phyloP scores from a whole-genome alignment of 2,797 vertebrate genomes.

The Parotocinclus haroldoi region DNA sequence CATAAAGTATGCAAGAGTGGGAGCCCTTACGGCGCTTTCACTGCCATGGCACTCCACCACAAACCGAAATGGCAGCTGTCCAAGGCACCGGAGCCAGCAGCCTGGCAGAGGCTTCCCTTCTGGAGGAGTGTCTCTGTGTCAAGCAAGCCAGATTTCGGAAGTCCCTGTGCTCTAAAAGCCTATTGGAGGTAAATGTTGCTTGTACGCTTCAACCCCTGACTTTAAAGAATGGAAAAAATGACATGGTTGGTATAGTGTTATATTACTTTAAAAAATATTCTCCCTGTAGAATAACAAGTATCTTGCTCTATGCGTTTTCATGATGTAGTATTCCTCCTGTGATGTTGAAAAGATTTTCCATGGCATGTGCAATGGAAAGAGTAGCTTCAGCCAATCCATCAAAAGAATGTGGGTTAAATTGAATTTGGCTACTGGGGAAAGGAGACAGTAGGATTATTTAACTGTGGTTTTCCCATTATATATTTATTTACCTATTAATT shows the following conservation, averaged over 20 bases:
- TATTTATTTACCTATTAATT: constrained; percentile 47
- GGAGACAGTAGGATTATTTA: constrained; percentile 41
- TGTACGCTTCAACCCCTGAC: constrained; percentile 1
- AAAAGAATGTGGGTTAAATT: constrained; percentile 46
- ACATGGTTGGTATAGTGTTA: constrained; percentile 8
- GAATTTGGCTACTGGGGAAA: constrained; percentile 48
- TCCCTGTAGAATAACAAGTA: constrained; percentile 23
- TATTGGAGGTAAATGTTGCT: constrained; percentile 13
- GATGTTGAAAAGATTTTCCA: constrained; percentile 47
- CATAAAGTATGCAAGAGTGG: constrained; percentile 48
- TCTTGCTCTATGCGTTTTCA: constrained; percentile 21
- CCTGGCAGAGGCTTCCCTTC: constrained; percentile 39
- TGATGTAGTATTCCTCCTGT: constrained; percentile 28
- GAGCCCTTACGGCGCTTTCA: constrained; percentile 42
- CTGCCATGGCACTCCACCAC: constrained; percentile 52
- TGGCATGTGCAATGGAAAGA: constrained; percentile 53
- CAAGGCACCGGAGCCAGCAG: constrained; percentile 40
- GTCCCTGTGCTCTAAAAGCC: constrained; percentile 17
- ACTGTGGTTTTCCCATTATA: constrained; percentile 39
- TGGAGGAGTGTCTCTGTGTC: constrained; percentile 23
- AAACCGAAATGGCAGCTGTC: constrained; percentile 44
- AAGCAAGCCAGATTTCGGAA: constrained; percentile 18
- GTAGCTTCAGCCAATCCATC: constrained; percentile 47
- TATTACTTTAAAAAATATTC: constrained; percentile 15
- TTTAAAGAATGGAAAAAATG: not conserved